Evolutionary conservation across 2,888 invertebrate genomes (phyloP).

Genomic region (Epicampocera succincta): DNA sequence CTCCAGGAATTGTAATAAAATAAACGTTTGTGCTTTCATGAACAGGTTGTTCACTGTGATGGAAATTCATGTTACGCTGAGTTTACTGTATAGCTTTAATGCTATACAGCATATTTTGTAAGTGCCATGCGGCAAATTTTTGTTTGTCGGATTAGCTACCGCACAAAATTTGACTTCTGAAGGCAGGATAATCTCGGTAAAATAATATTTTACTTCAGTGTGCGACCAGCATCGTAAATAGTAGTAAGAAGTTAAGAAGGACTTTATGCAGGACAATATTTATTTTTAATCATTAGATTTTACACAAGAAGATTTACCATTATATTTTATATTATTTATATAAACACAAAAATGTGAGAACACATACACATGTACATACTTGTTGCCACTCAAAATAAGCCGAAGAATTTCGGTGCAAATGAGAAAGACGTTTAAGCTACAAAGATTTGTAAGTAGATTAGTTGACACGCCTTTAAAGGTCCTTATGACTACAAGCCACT

Average conservation of each 20-base stretch:
- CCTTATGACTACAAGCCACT: too few relatives aligned
- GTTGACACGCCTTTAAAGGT: slow-evolving; percentile 6
- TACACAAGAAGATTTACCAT: neutral
- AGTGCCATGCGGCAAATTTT: too few relatives aligned
- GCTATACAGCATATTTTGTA: too few relatives aligned
- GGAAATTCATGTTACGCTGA: too few relatives aligned
- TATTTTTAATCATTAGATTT: neutral
- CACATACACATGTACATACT: too few relatives aligned
- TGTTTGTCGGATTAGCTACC: neutral
- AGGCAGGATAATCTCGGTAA: slow-evolving; percentile 1
- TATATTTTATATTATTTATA: too few relatives aligned
- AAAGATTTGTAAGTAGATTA: slow-evolving; percentile 15
- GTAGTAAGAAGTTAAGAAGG: neutral
- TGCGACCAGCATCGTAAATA: slow-evolving; percentile 23
- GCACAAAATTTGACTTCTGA: slow-evolving; percentile 14
- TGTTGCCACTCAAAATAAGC: slow-evolving; percentile 24
- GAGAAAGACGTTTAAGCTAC: neutral
- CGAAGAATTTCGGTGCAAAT: neutral
- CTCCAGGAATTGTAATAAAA: too few relatives aligned
- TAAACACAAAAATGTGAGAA: too few relatives aligned
- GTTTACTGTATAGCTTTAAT: too few relatives aligned
- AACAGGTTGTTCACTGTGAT: too few relatives aligned
- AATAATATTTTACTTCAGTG: too few relatives aligned
- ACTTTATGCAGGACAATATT: slow-evolving; percentile 20
- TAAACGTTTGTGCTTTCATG: too few relatives aligned